A percentile compares a stretch with the other conserved stretches of the same genome.
Evolutionary conservation across 2,113 vertebrate genomes (phyloP).

Genomic region (Guaruba guarouba): DNA sequence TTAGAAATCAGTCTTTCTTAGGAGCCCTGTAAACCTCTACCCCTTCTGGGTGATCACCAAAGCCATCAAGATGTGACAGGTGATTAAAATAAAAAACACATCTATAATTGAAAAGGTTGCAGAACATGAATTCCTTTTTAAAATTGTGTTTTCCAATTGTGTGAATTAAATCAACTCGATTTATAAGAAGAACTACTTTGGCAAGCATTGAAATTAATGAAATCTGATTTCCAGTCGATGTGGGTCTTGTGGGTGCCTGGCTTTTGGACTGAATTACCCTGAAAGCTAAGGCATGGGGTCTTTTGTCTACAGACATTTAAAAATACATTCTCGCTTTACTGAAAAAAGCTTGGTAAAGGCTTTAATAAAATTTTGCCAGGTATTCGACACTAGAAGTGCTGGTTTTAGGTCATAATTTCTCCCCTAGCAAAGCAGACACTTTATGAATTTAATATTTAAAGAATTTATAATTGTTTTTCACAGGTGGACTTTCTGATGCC

Average conservation of each 20-base stretch:
- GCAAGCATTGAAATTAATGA: neutral
- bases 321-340: neutral
- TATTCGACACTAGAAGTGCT: neutral
- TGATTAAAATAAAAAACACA: neutral
- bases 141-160: neutral
- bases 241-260: neutral
- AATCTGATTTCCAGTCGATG: neutral
- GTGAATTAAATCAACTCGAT: neutral
- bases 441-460: neutral
- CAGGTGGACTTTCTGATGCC: neutral
- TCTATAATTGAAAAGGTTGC: neutral
- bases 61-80: neutral
- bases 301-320: neutral
- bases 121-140: neutral
- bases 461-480: neutral
- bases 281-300: neutral
- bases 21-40: neutral
- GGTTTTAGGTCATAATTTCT: neutral
- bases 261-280: neutral
- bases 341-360: neutral
- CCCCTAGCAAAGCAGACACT: neutral
- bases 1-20: neutral
- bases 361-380: neutral
- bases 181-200: neutral
- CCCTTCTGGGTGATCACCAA: neutral